Percentiles rank a stretch among this genome's conserved stretches.
Evolutionary conservation across 1,140 invertebrate species (phyloP).

Genomic region (Drosophila kanapiae): DNA sequence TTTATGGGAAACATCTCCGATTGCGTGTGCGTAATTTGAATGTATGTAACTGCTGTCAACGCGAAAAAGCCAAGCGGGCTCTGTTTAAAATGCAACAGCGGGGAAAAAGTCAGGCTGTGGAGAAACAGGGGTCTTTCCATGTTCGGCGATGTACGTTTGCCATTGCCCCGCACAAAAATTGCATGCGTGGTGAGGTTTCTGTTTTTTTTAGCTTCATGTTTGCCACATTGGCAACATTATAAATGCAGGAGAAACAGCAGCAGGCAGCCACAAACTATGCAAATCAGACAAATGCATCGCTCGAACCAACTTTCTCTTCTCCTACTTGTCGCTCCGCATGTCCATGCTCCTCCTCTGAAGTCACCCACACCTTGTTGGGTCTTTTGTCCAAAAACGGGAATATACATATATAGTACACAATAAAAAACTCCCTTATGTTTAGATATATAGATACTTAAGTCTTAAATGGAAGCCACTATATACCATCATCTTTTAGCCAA

Average conservation of each 20-base stretch:
- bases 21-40: slow-evolving; percentile 60
- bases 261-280: slow-evolving; percentile 69
- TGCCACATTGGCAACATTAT: slow-evolving; percentile 71
- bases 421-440: neutral
- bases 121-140: slow-evolving; percentile 7
- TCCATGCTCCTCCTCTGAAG: neutral
- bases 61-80: slow-evolving; percentile 54
- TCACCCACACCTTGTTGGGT: slow-evolving; percentile 42
- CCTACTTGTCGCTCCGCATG: neutral
- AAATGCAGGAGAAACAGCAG: slow-evolving; percentile 75
- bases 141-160: slow-evolving; percentile 44
- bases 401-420: neutral
- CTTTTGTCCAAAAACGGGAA: neutral
- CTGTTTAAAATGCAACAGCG: slow-evolving; percentile 75
- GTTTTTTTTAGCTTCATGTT: slow-evolving; percentile 23
- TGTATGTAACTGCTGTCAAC: slow-evolving; percentile 70
- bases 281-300: slow-evolving; percentile 69
- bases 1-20: slow-evolving; percentile 26
- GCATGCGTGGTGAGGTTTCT: slow-evolving; percentile 62
- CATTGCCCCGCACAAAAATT: slow-evolving; percentile 51
- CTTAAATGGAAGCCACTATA: neutral
- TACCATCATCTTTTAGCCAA: neutral
- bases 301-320: slow-evolving; percentile 11
- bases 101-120: slow-evolving; percentile 21
- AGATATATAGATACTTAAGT: neutral